Base-by-base conservation (phyloP, 2,888 invertebrate species). In the Meta bourneti region DNA sequence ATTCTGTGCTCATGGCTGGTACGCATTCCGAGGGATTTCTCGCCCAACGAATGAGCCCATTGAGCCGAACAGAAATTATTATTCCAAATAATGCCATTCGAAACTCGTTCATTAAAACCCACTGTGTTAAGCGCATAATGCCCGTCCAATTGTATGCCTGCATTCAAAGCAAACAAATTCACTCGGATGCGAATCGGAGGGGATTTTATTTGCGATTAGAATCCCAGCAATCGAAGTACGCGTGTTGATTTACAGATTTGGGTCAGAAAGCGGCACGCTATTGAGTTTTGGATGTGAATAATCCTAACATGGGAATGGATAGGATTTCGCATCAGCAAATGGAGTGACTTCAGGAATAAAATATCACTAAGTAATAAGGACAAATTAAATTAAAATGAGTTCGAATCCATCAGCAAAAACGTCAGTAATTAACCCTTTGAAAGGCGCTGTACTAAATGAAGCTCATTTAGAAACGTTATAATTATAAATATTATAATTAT, bases 61-160 rank as follows among this genome's bases (percentile, higher is more conserved):
- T 61, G 61, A 61, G 61, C 16, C 34, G 34, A 61, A 61, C 61
- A 9, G 61, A 51, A 34, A 79, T 79, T 79, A 79, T 61, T 16
- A 61, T 79, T 61, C 48, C 16, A 13, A 48, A 34, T 54, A 61
- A n/a, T 34, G n/a, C 16, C 69, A 61, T 79, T 79, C 77, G n/a
- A 51, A 77, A 77, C 51, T 51, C 61, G n/a, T 77, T 77, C 48
- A 77, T 79, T 69, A 79, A 79, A 16, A 19, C 61, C 34, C 34
- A 51, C 52, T 9, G 51, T 19, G 19, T 51, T 51, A 77, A 16
- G 34, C 61, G 4, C 9, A 20, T 61, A 79, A 79, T 79, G 34
- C 34, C 48, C 7, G 52, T 79, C 34, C 16, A 79, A 34, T 61
- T 79, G 79, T 19, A 51, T 16, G 20, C 61, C 34, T 34, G 34